Conservation (phyloP, 2,888 invertebrate species). For the Mayetiola destructor region DNA sequence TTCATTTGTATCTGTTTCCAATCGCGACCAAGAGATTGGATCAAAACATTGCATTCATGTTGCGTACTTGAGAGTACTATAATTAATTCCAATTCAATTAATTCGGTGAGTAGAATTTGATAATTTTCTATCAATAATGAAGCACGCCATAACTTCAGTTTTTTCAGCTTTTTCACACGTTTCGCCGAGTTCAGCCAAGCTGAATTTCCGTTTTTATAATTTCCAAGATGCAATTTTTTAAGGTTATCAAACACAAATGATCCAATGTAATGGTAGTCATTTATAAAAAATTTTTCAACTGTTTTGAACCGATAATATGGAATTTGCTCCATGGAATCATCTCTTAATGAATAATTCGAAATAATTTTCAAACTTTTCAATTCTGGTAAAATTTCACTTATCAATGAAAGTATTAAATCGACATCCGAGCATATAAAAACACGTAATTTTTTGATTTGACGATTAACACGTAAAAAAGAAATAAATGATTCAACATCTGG, state of each 20-base stretch:
- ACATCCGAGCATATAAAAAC: not conserved
- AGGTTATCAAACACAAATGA: slow-evolving; percentile 8
- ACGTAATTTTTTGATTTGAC: slow-evolving; percentile 3
- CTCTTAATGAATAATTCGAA: not conserved
- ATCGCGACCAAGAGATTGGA: slow-evolving; percentile 7
- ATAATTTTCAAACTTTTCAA: slow-evolving; percentile 3
- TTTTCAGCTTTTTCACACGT: slow-evolving; percentile 12
- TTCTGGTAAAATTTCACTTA: slow-evolving; percentile 10
- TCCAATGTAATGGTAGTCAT: slow-evolving; percentile 8
- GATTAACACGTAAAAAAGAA: slow-evolving; percentile 11
- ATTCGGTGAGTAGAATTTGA: slow-evolving; percentile 11
- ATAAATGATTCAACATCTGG: slow-evolving; percentile 4
- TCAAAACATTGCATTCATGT: slow-evolving; percentile 4
- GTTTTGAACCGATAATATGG: slow-evolving; percentile 5
- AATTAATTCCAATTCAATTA: slow-evolving; percentile 11
- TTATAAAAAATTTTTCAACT: not conserved
- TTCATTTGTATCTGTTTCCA: slow-evolving; percentile 9
- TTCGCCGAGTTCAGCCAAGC: slow-evolving; percentile 1
- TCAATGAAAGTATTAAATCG: slow-evolving; percentile 10
- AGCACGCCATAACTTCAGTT: not conserved
- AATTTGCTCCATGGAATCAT: not conserved
- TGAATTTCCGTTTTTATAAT: not conserved
- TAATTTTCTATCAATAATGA: slow-evolving; percentile 3
- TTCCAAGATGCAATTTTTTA: not conserved
- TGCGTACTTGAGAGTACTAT: not conserved